Base-by-base conservation (phyloP, 2,888 invertebrate genomes). In the Limnephilus marmoratus region DNA sequence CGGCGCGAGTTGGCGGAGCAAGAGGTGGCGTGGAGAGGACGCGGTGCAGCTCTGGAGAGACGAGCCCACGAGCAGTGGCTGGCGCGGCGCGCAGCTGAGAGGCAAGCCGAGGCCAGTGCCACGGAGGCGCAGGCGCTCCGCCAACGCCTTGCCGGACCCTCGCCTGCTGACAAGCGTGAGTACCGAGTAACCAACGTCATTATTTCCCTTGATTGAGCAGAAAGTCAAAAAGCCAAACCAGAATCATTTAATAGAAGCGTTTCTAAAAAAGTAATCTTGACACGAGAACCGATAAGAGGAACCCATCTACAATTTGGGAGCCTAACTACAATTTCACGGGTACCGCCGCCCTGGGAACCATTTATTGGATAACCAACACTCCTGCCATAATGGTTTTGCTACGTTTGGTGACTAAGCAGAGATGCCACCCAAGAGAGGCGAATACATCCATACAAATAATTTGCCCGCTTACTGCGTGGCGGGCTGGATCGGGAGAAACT, bases 21-120 rank as follows among this genome's bases (percentile, higher is more conserved):
- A 95, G 98, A 98, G 95, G 97, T 97, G 1, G 95, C 96, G 11
- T 96, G 96, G 31, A 97, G 97, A 94, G 95, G 96, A 0, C 98
- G 98, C 94, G 97, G 98, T 94, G 97, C 98, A 91, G 97, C 97
- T 92, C 96, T 98, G 92, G 98, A 99, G 95, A 97, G 98, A 94
- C 98, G 98, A 94, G 97, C 98, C 29, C 98, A 99, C 95, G 97
- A 98, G 94, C 97, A 98, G 94, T 98, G 98, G 99, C 97, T 99
- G 91, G 97, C 97, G 92, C 98, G 98, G 24, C 96, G 98, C 90
- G 98, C 98, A 94, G 97, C 98, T 80, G 97, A 98, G 94, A 97
- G 99, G 68, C 98, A 98, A 94, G 96, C 98, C 82, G 98, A 98
- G 95, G 98, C 98, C 94, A 97, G 90, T 49, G 91, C 91, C 7